phyloP scores from a whole-genome alignment of 2,888 invertebrate species.

The Athalia cordata region DNA sequence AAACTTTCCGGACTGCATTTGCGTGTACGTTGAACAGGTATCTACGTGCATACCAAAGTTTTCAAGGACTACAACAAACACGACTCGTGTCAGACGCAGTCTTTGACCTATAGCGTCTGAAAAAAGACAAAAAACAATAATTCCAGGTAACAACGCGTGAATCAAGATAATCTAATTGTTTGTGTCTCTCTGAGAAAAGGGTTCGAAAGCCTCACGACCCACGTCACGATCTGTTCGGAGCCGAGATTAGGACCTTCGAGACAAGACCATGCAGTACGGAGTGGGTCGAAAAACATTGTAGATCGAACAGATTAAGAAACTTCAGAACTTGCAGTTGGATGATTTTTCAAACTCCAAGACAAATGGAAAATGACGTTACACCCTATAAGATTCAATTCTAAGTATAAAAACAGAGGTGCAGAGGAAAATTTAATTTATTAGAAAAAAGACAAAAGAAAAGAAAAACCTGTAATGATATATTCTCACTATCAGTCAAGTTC shows the following conservation, averaged over 20 bases:
- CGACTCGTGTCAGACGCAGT: neutral
- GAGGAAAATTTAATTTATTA: too few species aligned
- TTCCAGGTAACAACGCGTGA: constrained; percentile 29
- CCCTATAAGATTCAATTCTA: too few species aligned
- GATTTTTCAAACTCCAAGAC: too few species aligned
- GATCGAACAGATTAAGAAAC: constrained; percentile 28
- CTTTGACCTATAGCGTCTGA: too few species aligned
- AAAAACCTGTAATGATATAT: too few species aligned
- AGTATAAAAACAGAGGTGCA: too few species aligned
- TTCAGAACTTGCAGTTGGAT: too few species aligned
- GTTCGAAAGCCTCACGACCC: neutral
- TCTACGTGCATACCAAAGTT: neutral
- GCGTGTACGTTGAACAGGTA: too few species aligned
- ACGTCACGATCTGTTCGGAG: neutral
- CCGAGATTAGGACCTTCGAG: constrained; percentile 1
- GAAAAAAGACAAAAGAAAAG: too few species aligned
- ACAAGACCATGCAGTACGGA: neutral
- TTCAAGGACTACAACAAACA: neutral
- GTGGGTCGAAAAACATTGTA: constrained; percentile 2
- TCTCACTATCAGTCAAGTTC: too few species aligned
- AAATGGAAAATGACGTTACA: too few species aligned
- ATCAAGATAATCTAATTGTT: constrained; percentile 42
- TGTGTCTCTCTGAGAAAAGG: constrained; percentile 33
- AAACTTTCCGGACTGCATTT: too few species aligned
- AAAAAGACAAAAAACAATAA: neutral